Conservation (phyloP, 2,797 vertebrate genomes). For the Pogoniulus pusillus region DNA sequence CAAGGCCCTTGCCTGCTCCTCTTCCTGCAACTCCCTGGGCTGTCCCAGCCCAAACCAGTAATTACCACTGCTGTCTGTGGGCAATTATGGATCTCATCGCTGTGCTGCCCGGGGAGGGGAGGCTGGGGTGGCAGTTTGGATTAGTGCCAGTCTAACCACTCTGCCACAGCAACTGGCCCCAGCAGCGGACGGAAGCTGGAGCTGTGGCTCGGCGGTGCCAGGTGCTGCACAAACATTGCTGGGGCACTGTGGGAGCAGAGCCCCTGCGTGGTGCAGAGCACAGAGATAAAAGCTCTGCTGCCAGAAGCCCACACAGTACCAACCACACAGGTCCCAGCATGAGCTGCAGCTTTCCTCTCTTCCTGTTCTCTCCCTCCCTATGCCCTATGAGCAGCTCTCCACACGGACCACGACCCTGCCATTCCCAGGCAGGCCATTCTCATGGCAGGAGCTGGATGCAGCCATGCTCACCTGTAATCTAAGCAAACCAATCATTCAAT, state of each 20-base stretch:
- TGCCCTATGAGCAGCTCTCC: too few species aligned
- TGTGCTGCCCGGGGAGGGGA: rapidly evolving
- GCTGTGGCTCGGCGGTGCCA: rapidly evolving
- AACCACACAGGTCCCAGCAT: not conserved
- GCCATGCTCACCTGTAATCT: not conserved
- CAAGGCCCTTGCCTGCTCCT: not conserved
- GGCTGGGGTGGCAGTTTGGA: not conserved
- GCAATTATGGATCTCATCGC: rapidly evolving
- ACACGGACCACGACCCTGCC: rapidly evolving
- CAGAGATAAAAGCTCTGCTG: not conserved
- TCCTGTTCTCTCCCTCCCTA: not conserved
- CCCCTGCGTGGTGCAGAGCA: not conserved
- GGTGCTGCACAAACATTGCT: not conserved
- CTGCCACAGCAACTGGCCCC: not conserved
- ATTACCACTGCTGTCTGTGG: not conserved
- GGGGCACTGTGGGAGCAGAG: not conserved
- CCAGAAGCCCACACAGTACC: rapidly evolving
- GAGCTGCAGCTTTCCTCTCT: not conserved
- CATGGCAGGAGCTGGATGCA: not conserved
- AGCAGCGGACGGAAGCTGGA: not conserved
- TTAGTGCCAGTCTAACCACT: rapidly evolving
- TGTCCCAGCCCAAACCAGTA: not conserved
- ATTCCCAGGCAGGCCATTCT: not conserved
- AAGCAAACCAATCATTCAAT: not conserved
- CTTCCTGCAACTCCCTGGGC: not conserved